Evolutionary conservation across 37 sponge, comb jelly and placozoan genomes (phyloP).

Genomic region (Cliona cf. orientalis): DNA sequence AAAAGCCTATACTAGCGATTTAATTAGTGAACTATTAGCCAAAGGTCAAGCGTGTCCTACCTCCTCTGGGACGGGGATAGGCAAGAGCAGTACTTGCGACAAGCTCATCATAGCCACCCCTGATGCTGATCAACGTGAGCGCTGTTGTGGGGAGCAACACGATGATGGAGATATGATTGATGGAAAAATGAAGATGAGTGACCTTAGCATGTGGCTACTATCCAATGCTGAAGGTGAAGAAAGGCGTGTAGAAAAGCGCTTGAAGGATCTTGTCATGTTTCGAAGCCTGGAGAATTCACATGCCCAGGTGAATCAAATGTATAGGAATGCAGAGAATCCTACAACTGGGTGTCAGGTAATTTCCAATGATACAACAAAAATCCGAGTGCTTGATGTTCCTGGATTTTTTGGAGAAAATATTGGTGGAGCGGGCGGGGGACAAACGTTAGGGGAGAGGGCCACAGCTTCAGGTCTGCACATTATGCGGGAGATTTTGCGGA

Average conservation of each 20-base stretch:
- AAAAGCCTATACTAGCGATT: no score
- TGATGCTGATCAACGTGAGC: not conserved
- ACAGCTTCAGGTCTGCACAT: not conserved
- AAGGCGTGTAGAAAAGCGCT: not conserved
- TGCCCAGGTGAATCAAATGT: not conserved
- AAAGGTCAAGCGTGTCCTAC: no score
- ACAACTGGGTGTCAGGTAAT: not conserved
- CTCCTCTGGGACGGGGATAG: slow-evolving; percentile 50
- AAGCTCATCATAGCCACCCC: slow-evolving; percentile 36
- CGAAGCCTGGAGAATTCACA: not conserved
- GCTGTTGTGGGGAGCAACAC: not conserved
- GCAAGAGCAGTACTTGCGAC: slow-evolving; percentile 48
- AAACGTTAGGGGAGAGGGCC: not conserved
- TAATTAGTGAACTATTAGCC: no score
- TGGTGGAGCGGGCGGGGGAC: no score
- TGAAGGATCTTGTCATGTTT: not conserved
- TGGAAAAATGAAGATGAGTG: not conserved
- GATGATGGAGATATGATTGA: not conserved
- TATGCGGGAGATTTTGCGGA: slow-evolving; percentile 24
- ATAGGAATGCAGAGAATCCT: not conserved
- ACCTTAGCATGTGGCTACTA: slow-evolving; percentile 26
- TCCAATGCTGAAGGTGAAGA: not conserved
- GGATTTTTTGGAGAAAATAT: not conserved
- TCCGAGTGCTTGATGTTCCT: slow-evolving; percentile 39
- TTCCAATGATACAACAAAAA: slow-evolving; percentile 19